phyloP scores from a whole-genome alignment of 2,888 invertebrate genomes.

The Luperina testacea region DNA sequence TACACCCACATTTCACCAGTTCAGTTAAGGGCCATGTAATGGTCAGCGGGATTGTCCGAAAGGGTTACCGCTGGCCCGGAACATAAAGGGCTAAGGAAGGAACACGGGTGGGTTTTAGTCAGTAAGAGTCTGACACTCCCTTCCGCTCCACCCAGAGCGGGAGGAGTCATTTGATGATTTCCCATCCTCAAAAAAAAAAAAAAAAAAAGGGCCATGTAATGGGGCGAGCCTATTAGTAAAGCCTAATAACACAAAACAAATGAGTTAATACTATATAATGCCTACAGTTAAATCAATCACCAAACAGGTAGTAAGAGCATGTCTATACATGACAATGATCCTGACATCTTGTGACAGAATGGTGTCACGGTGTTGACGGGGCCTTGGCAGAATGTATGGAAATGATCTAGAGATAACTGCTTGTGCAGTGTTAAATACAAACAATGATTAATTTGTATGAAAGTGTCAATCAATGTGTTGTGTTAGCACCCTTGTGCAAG shows the following conservation, averaged over 20 bases:
- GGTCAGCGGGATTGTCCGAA: too few relatives aligned
- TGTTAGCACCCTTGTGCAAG: neutral
- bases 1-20: too few relatives aligned
- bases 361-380: conserved; percentile 31
- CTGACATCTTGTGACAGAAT: conserved; percentile 38
- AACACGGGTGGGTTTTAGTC: too few relatives aligned
- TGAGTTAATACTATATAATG: neutral
- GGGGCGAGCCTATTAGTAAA: too few relatives aligned
- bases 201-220: too few relatives aligned
- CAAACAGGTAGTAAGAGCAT: conserved; percentile 1
- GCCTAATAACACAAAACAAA: neutral
- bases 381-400: conserved; percentile 35
- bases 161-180: too few relatives aligned
- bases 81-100: too few relatives aligned
- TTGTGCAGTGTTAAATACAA: neutral
- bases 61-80: too few relatives aligned
- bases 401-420: conserved; percentile 23
- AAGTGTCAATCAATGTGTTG: conserved; percentile 3
- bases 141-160: too few relatives aligned
- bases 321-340: conserved; percentile 27
- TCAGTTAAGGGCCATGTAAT: too few relatives aligned
- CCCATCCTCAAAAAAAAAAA: too few relatives aligned
- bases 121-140: too few relatives aligned
- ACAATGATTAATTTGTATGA: neutral
- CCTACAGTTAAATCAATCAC: neutral